Percentiles rank a stretch among this genome's conserved stretches.
phyloP scores from a whole-genome alignment of 2,888 invertebrate species.

The Rhorus exstirpatorius region DNA sequence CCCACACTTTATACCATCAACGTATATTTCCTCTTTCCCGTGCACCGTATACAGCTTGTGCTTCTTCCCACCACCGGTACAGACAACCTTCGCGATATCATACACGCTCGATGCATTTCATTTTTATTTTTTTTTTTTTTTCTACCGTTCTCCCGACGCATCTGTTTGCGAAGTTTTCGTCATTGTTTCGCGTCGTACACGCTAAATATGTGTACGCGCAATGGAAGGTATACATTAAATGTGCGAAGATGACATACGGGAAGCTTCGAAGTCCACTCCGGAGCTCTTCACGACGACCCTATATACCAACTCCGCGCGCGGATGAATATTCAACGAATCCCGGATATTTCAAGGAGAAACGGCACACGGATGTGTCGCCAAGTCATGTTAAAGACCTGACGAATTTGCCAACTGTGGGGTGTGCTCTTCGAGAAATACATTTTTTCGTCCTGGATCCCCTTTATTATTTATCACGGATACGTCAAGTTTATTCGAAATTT shows the following conservation, averaged over 20 bases:
- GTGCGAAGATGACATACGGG: conserved; percentile 16
- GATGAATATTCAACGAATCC: conserved; percentile 56
- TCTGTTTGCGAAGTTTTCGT: conserved; percentile 9
- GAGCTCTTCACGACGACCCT: conserved; percentile 13
- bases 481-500: neutral
- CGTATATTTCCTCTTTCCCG: neutral
- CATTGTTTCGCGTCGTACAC: neutral
- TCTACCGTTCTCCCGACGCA: conserved; percentile 34
- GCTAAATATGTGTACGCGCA: neutral
- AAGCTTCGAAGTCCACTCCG: conserved; percentile 21
- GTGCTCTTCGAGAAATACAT: neutral
- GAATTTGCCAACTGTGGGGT: neutral
- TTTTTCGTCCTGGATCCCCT: neutral
- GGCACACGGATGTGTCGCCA: conserved; percentile 11
- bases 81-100: conserved; percentile 5
- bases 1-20: conserved; percentile 28
- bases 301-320: neutral
- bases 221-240: neutral
- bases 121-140: conserved; percentile 48
- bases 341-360: conserved; percentile 30
- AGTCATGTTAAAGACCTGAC: conserved; percentile 1
- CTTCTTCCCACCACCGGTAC: neutral
- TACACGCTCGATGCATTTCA: conserved; percentile 36
- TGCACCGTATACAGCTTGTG: neutral
- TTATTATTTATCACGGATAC: neutral